A percentile compares a stretch with the other conserved stretches of the same genome.
These are phyloP conservation scores for Engraulis encrasicolus DNA, from an alignment of 2,113 vertebrate genomes.

Conservation along the genomic window DNA sequence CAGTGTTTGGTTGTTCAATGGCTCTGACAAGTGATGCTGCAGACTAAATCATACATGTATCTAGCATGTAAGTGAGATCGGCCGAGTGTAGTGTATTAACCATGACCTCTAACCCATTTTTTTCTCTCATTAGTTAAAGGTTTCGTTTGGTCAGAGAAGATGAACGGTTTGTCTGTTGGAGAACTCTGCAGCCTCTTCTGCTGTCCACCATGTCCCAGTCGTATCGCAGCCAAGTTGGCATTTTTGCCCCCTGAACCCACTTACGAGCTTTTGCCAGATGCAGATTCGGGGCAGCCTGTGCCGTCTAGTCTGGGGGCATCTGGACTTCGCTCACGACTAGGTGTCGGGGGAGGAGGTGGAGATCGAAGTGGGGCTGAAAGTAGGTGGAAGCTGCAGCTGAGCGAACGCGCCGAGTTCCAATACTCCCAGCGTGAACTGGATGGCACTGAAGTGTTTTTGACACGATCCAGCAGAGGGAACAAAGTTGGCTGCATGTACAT, in stretches of 20 bases:
- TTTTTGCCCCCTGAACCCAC: conserved; percentile 96
- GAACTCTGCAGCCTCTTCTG: conserved; percentile 98
- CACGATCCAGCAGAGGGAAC: conserved; percentile 91
- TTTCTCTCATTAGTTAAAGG: background rate
- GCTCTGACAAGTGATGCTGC: no score
- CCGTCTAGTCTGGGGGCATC: conserved; percentile 66
- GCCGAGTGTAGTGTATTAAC: no score
- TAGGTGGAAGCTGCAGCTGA: conserved; percentile 92
- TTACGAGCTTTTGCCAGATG: conserved; percentile 87
- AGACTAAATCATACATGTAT: no score
- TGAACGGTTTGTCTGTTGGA: conserved; percentile 95
- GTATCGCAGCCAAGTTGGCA: conserved; percentile 94
- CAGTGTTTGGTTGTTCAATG: no score
- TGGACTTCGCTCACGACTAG: conserved; percentile 71
- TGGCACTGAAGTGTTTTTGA: conserved; percentile 91
- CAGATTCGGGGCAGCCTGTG: conserved; percentile 74
- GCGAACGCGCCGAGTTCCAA: conserved; percentile 94
- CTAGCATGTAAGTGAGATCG: no score
- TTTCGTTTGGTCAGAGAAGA: conserved; percentile 60
- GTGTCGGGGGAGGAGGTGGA: conserved; percentile 45
- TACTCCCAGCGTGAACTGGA: conserved; percentile 95
- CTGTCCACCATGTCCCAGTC: conserved; percentile 96
- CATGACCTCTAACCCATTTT: no score
- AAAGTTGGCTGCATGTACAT: conserved; percentile 95
- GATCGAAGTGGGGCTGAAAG: conserved; percentile 51